Evolutionary conservation across 1,140 invertebrate species (phyloP), one percentile per base, ranked within the genome.

Genomic region (Leptonema lineaticorne): DNA sequence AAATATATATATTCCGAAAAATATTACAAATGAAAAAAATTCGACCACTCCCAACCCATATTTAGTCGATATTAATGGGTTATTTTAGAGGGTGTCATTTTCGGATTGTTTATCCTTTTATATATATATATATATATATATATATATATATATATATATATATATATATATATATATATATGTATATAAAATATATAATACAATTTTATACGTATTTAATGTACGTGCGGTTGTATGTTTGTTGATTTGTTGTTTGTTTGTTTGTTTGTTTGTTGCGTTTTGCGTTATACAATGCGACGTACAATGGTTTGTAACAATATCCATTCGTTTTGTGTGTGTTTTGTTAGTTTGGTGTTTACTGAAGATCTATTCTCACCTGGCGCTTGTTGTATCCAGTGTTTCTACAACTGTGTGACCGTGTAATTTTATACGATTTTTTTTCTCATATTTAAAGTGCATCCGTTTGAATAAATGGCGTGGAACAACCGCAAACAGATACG

Each of bases 401-500:
- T 56, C 53, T 22, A 2, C 8, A 24, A 18, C 48, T 14, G 26
- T 7, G 26, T n/a, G 24, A 28, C 33, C 28, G 58, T 20, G 41
- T 62, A 9, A 4, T 45, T 37, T 37, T 62, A 62, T 62, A 45
- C 33, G 30, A 16, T 37, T 62, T 28, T 20, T 30, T 16, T 62
- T 37, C 58, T 62, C 20, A n/a, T 62, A 62, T 37, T 59, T 59
- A 18, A 33, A n/a, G n/a, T n/a, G n/a, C n/a, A n/a, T n/a, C n/a
- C 7, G 26, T 14, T 41, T n/a, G 7, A 7, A 62, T 30, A n/a
- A 62, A 62, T 62, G 28, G 58, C 24, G n/a, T 18, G 14, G 20
- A 11, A 9, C 18, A 28, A 22, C 2, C 28, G 18, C 41, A 37
- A 62, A 62, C 58, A 62, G 41, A 62, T 62, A 62, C 58, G 33